Conservation (phyloP, 2,888 invertebrate genomes). For the Crioceris asparagi region DNA sequence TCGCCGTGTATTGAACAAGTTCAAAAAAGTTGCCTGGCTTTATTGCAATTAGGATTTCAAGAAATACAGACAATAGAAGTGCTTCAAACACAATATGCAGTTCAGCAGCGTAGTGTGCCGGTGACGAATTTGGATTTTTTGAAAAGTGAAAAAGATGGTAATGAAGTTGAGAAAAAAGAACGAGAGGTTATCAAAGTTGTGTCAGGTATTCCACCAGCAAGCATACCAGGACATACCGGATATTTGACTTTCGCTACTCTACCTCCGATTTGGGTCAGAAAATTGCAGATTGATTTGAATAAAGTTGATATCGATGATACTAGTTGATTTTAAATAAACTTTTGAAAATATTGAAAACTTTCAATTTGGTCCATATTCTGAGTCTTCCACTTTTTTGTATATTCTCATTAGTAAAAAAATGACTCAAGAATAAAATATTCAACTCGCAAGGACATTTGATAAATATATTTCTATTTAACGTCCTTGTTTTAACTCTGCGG, state of each 20-base stretch:
- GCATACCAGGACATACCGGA: slow-evolving; percentile 89
- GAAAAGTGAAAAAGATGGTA: slow-evolving; percentile 36
- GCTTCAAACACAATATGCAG: slow-evolving; percentile 65
- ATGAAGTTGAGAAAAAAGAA: slow-evolving; percentile 27
- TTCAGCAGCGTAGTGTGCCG: slow-evolving; percentile 55
- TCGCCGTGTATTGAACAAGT: slow-evolving; percentile 99
- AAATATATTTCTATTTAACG: too few species aligned
- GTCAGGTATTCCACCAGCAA: slow-evolving; percentile 58
- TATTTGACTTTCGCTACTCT: slow-evolving; percentile 90
- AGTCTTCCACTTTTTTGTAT: too few species aligned
- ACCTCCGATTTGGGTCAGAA: slow-evolving; percentile 50
- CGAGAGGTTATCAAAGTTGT: slow-evolving; percentile 33
- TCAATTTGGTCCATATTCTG: too few species aligned
- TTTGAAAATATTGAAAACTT: too few species aligned
- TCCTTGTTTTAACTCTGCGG: too few species aligned
- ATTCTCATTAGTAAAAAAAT: too few species aligned
- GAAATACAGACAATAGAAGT: slow-evolving; percentile 84
- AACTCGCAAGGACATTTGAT: too few species aligned
- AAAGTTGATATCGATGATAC: slow-evolving; percentile 10
- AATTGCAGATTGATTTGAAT: slow-evolving; percentile 19
- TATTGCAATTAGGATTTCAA: slow-evolving; percentile 66
- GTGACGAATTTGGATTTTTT: slow-evolving; percentile 60
- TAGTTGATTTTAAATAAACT: too few species aligned
- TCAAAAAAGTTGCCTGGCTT: slow-evolving; percentile 68
- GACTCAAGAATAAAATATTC: too few species aligned